Evolutionary conservation across 2,888 invertebrate species (phyloP).

Genomic region (Seladonia tumulorum): DNA sequence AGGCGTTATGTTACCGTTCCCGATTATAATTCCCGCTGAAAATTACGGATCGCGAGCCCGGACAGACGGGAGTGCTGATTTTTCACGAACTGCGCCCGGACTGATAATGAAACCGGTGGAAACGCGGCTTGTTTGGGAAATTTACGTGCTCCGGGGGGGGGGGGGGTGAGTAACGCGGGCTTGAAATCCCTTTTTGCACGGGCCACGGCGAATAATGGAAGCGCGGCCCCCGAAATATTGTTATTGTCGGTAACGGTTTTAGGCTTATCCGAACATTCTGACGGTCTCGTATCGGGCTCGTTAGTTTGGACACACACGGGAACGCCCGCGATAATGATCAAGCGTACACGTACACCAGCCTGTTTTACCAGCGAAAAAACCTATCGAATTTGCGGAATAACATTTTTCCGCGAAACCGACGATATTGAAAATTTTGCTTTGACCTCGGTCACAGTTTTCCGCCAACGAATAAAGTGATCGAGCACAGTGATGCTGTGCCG

Average conservation of each 20-base stretch:
- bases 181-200: background rate
- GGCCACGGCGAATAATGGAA: constrained; percentile 1
- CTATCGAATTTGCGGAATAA: background rate
- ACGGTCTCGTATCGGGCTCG: background rate
- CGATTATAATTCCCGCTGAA: constrained; percentile 41
- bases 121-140: background rate
- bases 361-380: background rate
- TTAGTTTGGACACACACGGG: background rate
- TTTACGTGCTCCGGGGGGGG: background rate
- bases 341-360: background rate
- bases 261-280: background rate
- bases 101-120: constrained; percentile 12
- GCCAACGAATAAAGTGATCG: background rate
- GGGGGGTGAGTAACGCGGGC: background rate
- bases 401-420: background rate
- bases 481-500: no score
- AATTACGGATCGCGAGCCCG: constrained; percentile 14
- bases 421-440: background rate
- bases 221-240: background rate
- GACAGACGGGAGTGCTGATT: background rate
- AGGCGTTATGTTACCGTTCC: background rate
- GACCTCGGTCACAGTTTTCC: background rate
- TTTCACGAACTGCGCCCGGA: constrained; percentile 15
- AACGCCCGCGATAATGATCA: background rate
- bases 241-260: background rate